Conservation (phyloP, 1,140 invertebrate genomes). For the Acyrthosiphon pisum region DNA sequence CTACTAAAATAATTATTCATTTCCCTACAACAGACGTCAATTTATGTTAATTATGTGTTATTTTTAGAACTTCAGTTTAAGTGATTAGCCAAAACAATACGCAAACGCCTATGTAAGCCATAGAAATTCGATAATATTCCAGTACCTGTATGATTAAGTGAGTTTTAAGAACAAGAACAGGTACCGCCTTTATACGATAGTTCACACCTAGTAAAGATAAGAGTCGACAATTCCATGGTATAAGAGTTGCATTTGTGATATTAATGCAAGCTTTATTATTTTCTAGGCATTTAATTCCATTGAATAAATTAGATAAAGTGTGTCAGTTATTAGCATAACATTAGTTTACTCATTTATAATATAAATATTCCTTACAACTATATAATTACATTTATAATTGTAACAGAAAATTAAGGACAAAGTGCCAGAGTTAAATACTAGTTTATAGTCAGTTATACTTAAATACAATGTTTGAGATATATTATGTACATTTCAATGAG, state of each 20-base stretch:
- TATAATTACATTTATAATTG: slow-evolving; percentile 29
- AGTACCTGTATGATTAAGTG: slow-evolving; percentile 12
- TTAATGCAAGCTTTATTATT: slow-evolving; percentile 28
- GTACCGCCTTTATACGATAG: background rate
- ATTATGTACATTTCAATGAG: background rate
- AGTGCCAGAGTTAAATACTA: background rate
- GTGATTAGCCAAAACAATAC: slow-evolving; percentile 27
- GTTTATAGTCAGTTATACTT: background rate
- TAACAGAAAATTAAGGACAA: slow-evolving; percentile 10
- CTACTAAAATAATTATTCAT: slow-evolving; percentile 20
- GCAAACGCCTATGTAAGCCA: background rate
- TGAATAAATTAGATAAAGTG: slow-evolving; percentile 41
- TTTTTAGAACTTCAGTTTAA: slow-evolving; percentile 6
- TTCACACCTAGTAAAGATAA: slow-evolving; percentile 49
- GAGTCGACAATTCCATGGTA: background rate
- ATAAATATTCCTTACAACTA: slow-evolving; percentile 19
- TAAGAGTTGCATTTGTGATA: background rate
- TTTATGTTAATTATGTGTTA: slow-evolving; percentile 14
- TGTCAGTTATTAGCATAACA: slow-evolving; percentile 48
- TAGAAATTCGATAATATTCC: slow-evolving; percentile 8
- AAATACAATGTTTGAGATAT: background rate
- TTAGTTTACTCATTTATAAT: background rate
- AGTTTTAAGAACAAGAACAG: background rate
- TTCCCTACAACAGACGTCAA: background rate
- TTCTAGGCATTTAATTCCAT: background rate